A percentile compares a stretch with the other conserved stretches of the same genome.
phyloP scores from a whole-genome alignment of 2,797 vertebrate genomes.

The Thaleichthys pacificus region DNA sequence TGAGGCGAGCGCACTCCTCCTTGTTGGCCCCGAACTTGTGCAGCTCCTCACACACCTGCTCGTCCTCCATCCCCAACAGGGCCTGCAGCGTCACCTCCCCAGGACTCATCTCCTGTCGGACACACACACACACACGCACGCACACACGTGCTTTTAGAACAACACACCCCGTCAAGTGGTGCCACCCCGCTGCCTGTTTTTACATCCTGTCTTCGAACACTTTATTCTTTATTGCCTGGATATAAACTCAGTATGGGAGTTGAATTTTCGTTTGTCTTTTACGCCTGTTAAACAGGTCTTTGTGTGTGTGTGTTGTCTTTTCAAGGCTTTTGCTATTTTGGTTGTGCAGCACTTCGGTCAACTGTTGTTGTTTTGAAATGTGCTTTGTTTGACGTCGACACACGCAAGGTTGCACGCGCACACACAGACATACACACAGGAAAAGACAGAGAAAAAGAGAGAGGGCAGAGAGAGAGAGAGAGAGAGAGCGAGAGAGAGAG shows the following conservation, averaged over 20 bases:
- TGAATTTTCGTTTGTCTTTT: no score
- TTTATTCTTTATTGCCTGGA: no score
- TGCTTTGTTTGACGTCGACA: neutral
- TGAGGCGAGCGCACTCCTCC: conserved; percentile 93
- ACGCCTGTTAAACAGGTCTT: no score
- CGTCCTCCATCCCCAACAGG: conserved; percentile 89
- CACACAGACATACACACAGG: conserved; percentile 14
- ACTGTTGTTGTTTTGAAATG: no score
- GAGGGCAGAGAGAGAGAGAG: no score
- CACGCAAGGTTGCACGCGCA: neutral
- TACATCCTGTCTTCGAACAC: no score
- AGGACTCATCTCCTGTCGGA: conserved; percentile 81
- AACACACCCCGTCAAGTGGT: neutral
- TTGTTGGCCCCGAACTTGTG: conserved; percentile 91
- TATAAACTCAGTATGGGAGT: no score
- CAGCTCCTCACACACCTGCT: conserved; percentile 89
- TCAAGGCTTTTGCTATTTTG: no score
- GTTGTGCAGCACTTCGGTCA: no score
- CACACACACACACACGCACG: neutral
- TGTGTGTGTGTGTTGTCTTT: no score
- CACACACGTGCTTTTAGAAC: neutral
- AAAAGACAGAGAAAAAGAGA: neutral
- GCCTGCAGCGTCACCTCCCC: conserved; percentile 90
- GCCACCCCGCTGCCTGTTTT: no score
- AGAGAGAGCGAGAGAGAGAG: no score